These are phyloP conservation scores for Sebastes oblongus DNA, from an alignment of 2,797 vertebrate species.

Conservation along the genomic window DNA sequence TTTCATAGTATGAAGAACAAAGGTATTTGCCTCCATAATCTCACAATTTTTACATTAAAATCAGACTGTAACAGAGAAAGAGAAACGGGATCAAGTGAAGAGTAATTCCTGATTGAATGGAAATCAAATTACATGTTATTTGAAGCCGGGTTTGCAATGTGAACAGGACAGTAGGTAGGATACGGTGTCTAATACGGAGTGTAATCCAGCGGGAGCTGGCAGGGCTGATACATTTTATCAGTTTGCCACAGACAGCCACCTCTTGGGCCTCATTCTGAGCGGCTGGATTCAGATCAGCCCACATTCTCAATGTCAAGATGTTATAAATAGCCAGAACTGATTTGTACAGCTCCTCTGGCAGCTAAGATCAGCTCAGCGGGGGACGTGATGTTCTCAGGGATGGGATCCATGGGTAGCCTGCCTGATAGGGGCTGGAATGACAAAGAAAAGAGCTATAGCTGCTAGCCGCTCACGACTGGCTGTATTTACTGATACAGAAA, in stretches of 20 bases:
- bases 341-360: slow-evolving; percentile 60
- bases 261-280: slow-evolving; percentile 59
- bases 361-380: slow-evolving; percentile 36
- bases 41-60: not conserved
- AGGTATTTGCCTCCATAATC: not conserved
- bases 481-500: not conserved
- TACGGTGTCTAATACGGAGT: slow-evolving; percentile 19
- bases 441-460: not conserved
- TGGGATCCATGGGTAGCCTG: slow-evolving; percentile 5
- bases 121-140: not conserved
- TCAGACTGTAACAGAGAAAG: not conserved
- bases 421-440: not conserved
- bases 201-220: slow-evolving; percentile 63
- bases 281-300: slow-evolving; percentile 72
- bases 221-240: slow-evolving; percentile 65
- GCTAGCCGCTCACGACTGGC: not conserved
- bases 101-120: slow-evolving; percentile 1
- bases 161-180: slow-evolving; percentile 35
- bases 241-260: slow-evolving; percentile 67
- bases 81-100: not conserved
- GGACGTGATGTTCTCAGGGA: slow-evolving; percentile 27
- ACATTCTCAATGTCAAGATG: slow-evolving; percentile 77
- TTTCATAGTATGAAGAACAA: not conserved
- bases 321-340: slow-evolving; percentile 78
- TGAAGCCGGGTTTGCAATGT: slow-evolving; percentile 8